Percentiles rank a stretch among this genome's conserved stretches.
Conservation (phyloP, 1,140 invertebrate genomes). For the Brachionus plicatilis region DNA sequence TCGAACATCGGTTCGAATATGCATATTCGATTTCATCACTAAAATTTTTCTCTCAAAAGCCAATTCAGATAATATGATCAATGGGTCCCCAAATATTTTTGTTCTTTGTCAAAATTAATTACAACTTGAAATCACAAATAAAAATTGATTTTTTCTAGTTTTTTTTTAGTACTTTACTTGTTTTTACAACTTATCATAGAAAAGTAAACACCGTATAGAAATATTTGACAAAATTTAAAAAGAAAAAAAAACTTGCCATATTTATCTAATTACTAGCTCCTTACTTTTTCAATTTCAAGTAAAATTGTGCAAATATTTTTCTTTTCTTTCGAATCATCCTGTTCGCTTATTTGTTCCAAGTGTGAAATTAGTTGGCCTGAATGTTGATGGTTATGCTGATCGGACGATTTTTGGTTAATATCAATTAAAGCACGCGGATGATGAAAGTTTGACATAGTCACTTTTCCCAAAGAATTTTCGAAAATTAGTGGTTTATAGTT, state of each 20-base stretch:
- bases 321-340: conserved; percentile 51
- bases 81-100: too few species aligned
- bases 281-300: conserved; percentile 67
- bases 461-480: conserved; percentile 81
- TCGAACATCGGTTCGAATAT: too few species aligned
- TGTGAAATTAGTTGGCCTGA: conserved; percentile 44
- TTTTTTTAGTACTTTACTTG: too few species aligned
- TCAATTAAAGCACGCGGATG: conserved; percentile 88
- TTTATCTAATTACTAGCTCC: not conserved
- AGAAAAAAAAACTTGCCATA: not conserved
- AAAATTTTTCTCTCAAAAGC: too few species aligned
- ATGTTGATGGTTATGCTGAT: conserved; percentile 38
- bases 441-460: conserved; percentile 63
- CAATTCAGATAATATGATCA: too few species aligned
- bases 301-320: conserved; percentile 67
- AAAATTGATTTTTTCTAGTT: too few species aligned
- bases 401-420: conserved; percentile 62
- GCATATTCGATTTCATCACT: too few species aligned
- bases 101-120: too few species aligned
- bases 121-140: too few species aligned
- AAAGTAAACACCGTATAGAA: too few species aligned
- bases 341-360: conserved; percentile 42
- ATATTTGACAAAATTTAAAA: not conserved
- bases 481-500: conserved; percentile 62
- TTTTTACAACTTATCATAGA: too few species aligned